Base-by-base conservation (phyloP, 2,888 invertebrate species). In the Elegia similella region DNA sequence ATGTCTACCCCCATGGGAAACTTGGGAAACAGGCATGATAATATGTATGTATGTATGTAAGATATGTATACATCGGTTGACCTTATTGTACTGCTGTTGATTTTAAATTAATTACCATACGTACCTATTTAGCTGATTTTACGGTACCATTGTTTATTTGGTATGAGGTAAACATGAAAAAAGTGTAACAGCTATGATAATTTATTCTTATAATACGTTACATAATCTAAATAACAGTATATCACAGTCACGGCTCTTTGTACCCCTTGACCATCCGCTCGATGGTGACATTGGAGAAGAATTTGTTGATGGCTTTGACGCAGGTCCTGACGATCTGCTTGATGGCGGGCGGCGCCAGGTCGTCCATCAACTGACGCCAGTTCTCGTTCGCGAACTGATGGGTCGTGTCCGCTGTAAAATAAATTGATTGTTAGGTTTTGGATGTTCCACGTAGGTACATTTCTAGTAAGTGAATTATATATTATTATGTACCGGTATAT, bases 361-460 rank as follows among this genome's bases (percentile, higher is more conserved):
- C 92, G 63, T 91, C 87, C 91, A 92, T 92, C 42, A 92, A 69
- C 47, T 89, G 86, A 44, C 73, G 69, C 92, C 92, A 92, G 73
- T 92, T 92, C 44, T 87, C 76, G 62, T 92, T 92, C 1, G 88
- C 86, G 67, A 92, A 91, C 58, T 80, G 70, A 10, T 82, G 68
- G 0, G 90, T 90, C 0, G 88, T 84, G 1, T 89, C 87, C 55
- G 88, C 91, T 90, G 76, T 34, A n/a, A 34, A 50, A 16, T 34
- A 16, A 0, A 16, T 16, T 32, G 7, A 7, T 5, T 2, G 23
- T 23, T 23, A 5, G 2, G 10, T 10, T 34, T 10, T 34, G 2
- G 10, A 32, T 7, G 10, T 32, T 32, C n/a, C n/a, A n/a, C n/a
- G n/a, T n/a, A n/a, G n/a, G n/a, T n/a, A n/a, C n/a, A n/a, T n/a